phyloP scores from a whole-genome alignment of 2,888 invertebrate genomes.

The Agriopis aurantiaria region DNA sequence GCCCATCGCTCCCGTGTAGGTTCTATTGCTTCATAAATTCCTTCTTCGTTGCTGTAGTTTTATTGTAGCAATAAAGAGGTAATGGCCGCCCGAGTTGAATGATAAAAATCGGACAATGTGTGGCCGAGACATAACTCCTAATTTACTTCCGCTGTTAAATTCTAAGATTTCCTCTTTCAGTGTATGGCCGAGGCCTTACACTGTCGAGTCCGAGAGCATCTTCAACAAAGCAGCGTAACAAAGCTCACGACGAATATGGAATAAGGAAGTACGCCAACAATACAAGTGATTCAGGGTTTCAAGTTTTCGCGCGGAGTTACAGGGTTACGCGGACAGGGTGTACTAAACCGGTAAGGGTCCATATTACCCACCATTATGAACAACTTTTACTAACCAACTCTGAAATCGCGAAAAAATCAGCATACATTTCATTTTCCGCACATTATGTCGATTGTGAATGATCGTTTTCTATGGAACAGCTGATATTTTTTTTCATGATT shows the following conservation, averaged over 20 bases:
- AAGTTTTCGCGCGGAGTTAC: conserved; percentile 5
- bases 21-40: conserved; percentile 16
- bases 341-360: no score
- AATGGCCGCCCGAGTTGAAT: conserved; percentile 27
- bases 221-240: conserved; percentile 29
- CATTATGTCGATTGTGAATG: no score
- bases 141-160: conserved; percentile 19
- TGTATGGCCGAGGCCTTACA: conserved; percentile 1
- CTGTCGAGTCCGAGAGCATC: conserved; percentile 12
- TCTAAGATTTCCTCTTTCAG: conserved; percentile 22
- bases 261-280: conserved; percentile 25
- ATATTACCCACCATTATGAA: no score
- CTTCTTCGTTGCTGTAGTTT: conserved; percentile 16
- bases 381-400: no score
- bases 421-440: no score
- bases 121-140: conserved; percentile 18
- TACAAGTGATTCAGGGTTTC: conserved; percentile 26
- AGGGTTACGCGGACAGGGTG: no score
- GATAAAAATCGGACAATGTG: conserved; percentile 35
- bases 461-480: no score
- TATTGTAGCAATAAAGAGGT: conserved; percentile 25
- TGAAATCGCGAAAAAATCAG: no score
- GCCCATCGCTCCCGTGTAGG: neutral
- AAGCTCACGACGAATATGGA: conserved; percentile 28
- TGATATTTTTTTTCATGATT: no score